Evolutionary conservation across 2,888 invertebrate genomes (phyloP), one percentile per base, ranked within the genome.

Genomic region (Drosophila niveifrons): DNA sequence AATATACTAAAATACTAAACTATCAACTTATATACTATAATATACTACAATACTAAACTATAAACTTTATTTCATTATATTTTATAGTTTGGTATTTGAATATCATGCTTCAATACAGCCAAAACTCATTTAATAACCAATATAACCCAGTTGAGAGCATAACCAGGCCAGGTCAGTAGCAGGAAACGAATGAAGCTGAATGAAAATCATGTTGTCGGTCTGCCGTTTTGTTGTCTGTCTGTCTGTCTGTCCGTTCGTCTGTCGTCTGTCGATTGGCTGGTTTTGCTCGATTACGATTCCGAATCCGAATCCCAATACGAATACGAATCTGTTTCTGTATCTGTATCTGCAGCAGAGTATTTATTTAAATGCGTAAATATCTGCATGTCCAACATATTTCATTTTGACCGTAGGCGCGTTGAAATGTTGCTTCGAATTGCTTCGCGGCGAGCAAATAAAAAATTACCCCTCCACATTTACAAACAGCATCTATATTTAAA

Each of bases 291-390:
- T 74, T 81, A 58, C 79, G 57, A 51, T 41, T 55, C 9, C 11
- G 59, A 15, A 52, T 66, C 36, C n/a, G 50, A 10, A 31, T 46
- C 46, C 46, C 44, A 31, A 46, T 34, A 23, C n/a, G 4, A 11
- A n/a, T 36, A 9, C 10, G 10, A 10, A 10, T 31, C 10, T 31
- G 10, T 10, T 10, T 9, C 10, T 31, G 31, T 31, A 31, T 31
- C 31, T 46, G 56, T 46, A 36, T 57, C 57, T 57, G 57, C 47
- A 58, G 61, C 65, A 4, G 47, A 69, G 83, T 75, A 83, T 82
- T 82, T 83, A 82, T 82, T 83, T 82, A 82, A 82, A 81, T 83
- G 82, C 81, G 83, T 82, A 82, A 82, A 82, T 82, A 81, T 81
- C 78, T 78, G 78, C 75, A 78, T 82, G 82, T 77, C 74, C 58